phyloP scores from a whole-genome alignment of 2,888 invertebrate species.

The Rhingia rostrata region DNA sequence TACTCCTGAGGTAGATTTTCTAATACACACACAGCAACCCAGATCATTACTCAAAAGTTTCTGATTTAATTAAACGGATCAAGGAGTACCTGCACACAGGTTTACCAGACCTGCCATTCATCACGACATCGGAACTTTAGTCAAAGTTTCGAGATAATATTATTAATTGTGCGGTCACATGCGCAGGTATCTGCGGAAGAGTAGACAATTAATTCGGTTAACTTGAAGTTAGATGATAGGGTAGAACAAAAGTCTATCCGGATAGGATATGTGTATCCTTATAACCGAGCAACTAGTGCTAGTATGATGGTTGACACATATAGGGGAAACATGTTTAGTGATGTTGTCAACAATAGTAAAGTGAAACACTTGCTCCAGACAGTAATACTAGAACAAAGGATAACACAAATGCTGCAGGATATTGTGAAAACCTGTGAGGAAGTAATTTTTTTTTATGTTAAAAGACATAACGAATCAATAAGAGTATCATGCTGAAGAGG shows the following conservation, averaged over 20 bases:
- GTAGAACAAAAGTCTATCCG: background rate
- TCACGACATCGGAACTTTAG: conserved; percentile 8
- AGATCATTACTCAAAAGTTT: conserved; percentile 60
- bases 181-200: conserved; percentile 29
- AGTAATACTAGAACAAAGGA: background rate
- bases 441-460: background rate
- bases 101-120: conserved; percentile 36
- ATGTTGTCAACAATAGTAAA: conserved; percentile 28
- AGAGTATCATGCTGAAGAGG: background rate
- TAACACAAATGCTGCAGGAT: conserved; percentile 17
- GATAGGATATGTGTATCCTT: conserved; percentile 19
- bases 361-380: conserved; percentile 19
- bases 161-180: conserved; percentile 53
- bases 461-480: background rate
- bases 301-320: background rate
- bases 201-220: conserved; percentile 41
- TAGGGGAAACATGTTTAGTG: background rate
- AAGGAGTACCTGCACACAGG: conserved; percentile 18
- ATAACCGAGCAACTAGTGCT: background rate
- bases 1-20: conserved; percentile 37
- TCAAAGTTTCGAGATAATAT: conserved; percentile 54
- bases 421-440: background rate
- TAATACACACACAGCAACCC: conserved; percentile 35
- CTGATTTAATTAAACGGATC: conserved; percentile 61
- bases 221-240: conserved; percentile 14